Base-by-base conservation (phyloP, 2,797 vertebrate genomes). In the Lemur catta region DNA sequence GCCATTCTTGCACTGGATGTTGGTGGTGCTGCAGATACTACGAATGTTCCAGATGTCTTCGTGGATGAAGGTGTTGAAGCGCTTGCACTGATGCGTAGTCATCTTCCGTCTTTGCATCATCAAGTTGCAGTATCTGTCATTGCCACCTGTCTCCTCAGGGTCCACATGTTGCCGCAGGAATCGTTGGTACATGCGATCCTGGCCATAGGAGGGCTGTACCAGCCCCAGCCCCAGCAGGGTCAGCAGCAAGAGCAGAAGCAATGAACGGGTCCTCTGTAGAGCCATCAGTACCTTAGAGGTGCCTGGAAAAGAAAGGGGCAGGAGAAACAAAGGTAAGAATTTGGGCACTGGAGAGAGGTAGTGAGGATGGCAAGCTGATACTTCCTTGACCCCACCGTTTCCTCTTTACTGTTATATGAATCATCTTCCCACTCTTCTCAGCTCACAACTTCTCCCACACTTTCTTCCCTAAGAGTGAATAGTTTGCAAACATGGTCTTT, bases 51-150 rank as follows among this genome's bases (percentile, higher is more conserved):
- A 71, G 28, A 95, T 94, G 33, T 80, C 13, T 22, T 96, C 98
- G 4, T 98, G 98, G 84, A 98, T 96, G 81, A 98, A 97, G 55
- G 97, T 97, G 86, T 98, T 98, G 88, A 97, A 79, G 7, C 1
- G 79, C 80, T 98, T 98, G 94, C 98, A 98, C 2, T 33, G 30
- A 1, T 0, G 0, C 1, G 0, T 2, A 5, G 97, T 97, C 98
- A 98, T 98, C 65, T 22, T 94, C 43, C 98, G 85, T 50, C 94
- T 97, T 6, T 97, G 97, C 97, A 98, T 98, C 97, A 98, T 97
- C 74, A 84, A 0, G 59, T 97, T 97, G 95, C 98, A 98, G 96
- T 98, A 98, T 24, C 14, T 13, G 7, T 92, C 84, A 41, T 57
- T 76, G 61, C 93, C 75, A 3, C 75, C 76, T n/a, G 38, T 48